Conservation (phyloP, 2,113 vertebrate species). For the Mus pahari region DNA sequence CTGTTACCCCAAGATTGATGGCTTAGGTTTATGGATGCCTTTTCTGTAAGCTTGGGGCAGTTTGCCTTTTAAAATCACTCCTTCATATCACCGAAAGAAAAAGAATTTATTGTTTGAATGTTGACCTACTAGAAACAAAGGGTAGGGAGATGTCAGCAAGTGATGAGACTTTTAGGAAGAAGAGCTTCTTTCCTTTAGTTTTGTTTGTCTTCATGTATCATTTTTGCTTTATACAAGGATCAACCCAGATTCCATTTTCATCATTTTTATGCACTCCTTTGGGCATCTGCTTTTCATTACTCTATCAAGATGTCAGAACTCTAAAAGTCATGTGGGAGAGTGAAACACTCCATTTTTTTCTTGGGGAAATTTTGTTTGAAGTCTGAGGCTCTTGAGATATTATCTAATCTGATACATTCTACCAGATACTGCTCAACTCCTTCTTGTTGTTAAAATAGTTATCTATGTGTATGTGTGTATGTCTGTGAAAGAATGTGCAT, state of each 20-base stretch:
- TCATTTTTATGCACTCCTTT: neutral
- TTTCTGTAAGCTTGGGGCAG: constrained; percentile 37
- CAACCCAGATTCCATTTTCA: neutral
- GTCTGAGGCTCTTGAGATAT: neutral
- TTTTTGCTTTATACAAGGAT: neutral
- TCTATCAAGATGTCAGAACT: neutral
- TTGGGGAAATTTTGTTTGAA: constrained; percentile 21
- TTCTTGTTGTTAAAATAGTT: neutral
- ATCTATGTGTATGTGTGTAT: neutral
- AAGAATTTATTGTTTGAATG: constrained; percentile 22
- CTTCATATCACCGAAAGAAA: neutral
- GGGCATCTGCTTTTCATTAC: constrained; percentile 1
- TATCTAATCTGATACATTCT: neutral
- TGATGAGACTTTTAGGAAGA: neutral
- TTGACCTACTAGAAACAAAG: constrained; percentile 13
- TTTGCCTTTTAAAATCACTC: constrained; percentile 52
- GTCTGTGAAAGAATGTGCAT: neutral
- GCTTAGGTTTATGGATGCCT: neutral
- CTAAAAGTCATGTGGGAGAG: neutral
- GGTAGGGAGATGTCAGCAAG: neutral
- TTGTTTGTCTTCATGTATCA: neutral
- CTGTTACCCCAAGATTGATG: neutral
- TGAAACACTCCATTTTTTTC: neutral
- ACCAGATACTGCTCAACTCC: neutral
- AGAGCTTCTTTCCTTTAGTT: constrained; percentile 11